These are phyloP conservation scores for Halichoeres trimaculatus DNA, from an alignment of 2,113 vertebrate genomes.

Conservation along the genomic window DNA sequence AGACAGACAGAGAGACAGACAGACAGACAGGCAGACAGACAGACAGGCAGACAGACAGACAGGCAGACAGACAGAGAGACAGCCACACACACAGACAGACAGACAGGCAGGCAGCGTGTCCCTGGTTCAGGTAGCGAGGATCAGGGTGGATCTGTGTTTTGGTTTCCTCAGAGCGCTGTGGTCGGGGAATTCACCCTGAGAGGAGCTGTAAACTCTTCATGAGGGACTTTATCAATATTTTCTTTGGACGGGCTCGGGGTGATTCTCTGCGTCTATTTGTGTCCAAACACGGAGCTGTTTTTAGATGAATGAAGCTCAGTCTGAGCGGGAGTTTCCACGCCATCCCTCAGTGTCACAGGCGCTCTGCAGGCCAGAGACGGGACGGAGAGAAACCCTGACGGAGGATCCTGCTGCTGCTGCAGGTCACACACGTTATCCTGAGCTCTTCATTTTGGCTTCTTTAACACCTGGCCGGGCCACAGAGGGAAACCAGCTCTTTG, in stretches of 20 bases:
- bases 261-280: conserved; percentile 33
- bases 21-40: too few relatives aligned
- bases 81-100: too few relatives aligned
- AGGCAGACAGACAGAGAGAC: too few relatives aligned
- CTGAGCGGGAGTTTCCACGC: conserved; percentile 49
- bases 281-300: conserved; percentile 50
- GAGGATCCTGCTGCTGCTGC: not conserved
- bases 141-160: conserved; percentile 11
- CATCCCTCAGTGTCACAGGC: conserved; percentile 21
- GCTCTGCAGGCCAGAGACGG: conserved; percentile 6
- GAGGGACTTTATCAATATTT: conserved; percentile 41
- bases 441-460: too few relatives aligned
- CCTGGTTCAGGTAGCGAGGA: not conserved
- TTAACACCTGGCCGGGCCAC: too few relatives aligned
- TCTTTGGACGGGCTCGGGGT: conserved; percentile 28
- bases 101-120: not conserved
- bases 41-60: too few relatives aligned
- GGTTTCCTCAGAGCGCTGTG: not conserved
- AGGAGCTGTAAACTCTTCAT: conserved; percentile 25
- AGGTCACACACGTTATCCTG: too few relatives aligned
- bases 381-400: conserved; percentile 28
- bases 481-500: not conserved
- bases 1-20: too few relatives aligned
- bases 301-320: conserved; percentile 14
- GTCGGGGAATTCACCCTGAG: conserved; percentile 47